Percentiles rank a stretch among this genome's conserved stretches.
Evolutionary conservation across 2,113 vertebrate species (phyloP).

Genomic region (Pluvialis apricaria): DNA sequence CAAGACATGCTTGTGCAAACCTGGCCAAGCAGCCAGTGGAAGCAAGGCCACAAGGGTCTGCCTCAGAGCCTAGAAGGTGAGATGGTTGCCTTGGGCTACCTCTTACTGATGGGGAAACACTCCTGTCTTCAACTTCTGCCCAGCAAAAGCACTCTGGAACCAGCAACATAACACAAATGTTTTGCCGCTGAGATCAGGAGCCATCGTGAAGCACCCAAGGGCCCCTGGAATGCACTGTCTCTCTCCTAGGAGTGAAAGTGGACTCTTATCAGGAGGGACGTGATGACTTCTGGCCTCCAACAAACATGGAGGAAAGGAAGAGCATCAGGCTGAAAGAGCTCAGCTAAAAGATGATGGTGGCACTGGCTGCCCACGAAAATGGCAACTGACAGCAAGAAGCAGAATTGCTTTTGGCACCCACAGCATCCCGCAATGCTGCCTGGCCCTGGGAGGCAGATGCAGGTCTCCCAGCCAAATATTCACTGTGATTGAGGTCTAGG

Average conservation of each 20-base stretch:
- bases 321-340: not conserved
- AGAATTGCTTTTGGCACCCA: not conserved
- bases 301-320: not conserved
- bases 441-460: not conserved
- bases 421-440: not conserved
- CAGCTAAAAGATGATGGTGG: not conserved
- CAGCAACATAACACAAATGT: not conserved
- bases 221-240: rapidly evolving
- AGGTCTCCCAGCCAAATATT: not conserved
- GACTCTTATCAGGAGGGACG: not conserved
- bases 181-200: not conserved
- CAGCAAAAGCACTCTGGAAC: not conserved
- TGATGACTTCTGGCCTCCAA: not conserved
- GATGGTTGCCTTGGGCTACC: not conserved
- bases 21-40: not conserved
- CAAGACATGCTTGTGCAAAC: not conserved
- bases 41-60: not conserved
- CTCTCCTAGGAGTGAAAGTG: not conserved
- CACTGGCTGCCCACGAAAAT: not conserved
- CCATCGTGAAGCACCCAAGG: not conserved
- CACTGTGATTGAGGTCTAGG: not conserved
- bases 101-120: rapidly evolving
- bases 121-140: not conserved
- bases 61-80: not conserved
- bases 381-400: not conserved